These are phyloP conservation scores for Apamea epomidion DNA, from an alignment of 2,888 invertebrate species.

Conservation along the genomic window DNA sequence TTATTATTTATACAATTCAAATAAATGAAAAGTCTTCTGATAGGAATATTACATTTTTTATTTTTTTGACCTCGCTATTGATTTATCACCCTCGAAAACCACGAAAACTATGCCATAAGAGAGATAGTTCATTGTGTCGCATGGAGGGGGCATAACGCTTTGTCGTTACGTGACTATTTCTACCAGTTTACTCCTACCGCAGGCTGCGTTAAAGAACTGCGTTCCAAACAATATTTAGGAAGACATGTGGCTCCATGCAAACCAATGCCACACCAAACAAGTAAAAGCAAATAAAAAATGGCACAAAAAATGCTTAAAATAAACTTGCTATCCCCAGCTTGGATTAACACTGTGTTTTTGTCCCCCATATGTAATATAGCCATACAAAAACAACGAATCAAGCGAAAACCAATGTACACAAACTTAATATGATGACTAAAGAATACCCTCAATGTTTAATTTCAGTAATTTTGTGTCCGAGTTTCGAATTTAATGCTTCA, in stretches of 20 bases:
- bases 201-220: not conserved
- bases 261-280: not conserved
- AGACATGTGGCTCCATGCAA: not conserved
- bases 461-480: conserved; percentile 14
- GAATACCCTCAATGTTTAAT: conserved; percentile 10
- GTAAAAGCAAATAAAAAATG: not conserved
- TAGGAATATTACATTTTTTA: too few relatives aligned
- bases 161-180: not conserved
- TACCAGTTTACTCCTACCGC: not conserved
- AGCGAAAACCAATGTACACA: not conserved
- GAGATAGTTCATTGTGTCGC: not conserved
- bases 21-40: too few relatives aligned
- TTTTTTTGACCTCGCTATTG: too few relatives aligned
- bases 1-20: too few relatives aligned
- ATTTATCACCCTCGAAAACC: not conserved
- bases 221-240: not conserved
- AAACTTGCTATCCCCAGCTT: not conserved
- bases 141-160: not conserved
- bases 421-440: not conserved
- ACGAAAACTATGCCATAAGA: not conserved
- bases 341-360: not conserved
- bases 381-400: not conserved
- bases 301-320: not conserved
- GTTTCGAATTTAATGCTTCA: conserved; percentile 13
- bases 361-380: not conserved